Evolutionary conservation across 2,888 invertebrate species (phyloP).

Genomic region (Ornithoptera priamus): DNA sequence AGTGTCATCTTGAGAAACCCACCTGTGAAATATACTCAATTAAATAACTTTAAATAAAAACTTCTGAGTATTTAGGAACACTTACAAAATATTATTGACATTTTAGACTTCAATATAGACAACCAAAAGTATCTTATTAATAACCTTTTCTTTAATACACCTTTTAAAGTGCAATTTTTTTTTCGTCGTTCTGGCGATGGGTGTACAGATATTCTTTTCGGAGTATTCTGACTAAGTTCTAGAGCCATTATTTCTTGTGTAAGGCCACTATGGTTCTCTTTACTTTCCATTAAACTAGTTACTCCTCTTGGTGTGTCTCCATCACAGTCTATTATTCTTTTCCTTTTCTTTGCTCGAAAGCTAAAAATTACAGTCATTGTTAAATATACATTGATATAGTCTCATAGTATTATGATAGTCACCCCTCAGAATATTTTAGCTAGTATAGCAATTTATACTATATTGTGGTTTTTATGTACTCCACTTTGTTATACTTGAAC

Average conservation of each 20-base stretch:
- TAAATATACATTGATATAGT: not conserved
- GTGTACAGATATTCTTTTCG: slow-evolving; percentile 80
- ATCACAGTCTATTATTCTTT: slow-evolving; percentile 77
- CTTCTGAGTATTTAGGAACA: no score
- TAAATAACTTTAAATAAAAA: not conserved
- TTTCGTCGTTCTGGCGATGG: slow-evolving; percentile 72
- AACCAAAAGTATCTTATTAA: not conserved
- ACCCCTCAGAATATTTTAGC: not conserved
- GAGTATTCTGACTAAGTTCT: slow-evolving; percentile 84
- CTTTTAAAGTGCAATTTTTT: slow-evolving; percentile 71
- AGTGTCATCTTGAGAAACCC: slow-evolving; percentile 81
- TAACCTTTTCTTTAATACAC: slow-evolving; percentile 82
- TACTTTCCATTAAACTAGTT: slow-evolving; percentile 62
- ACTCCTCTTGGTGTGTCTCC: slow-evolving; percentile 71
- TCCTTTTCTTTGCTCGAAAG: slow-evolving; percentile 81
- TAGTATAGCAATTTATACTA: not conserved
- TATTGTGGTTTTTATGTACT: no score
- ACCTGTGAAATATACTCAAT: slow-evolving; percentile 56
- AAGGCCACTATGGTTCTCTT: slow-evolving; percentile 81
- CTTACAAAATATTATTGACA: not conserved
- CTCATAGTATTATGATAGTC: not conserved
- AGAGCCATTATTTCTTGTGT: slow-evolving; percentile 86
- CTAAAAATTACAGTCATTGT: slow-evolving; percentile 36
- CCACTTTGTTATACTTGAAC: no score
- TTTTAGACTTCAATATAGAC: not conserved